Conservation (phyloP, 2,888 invertebrate species). For the Drosophila recens region DNA sequence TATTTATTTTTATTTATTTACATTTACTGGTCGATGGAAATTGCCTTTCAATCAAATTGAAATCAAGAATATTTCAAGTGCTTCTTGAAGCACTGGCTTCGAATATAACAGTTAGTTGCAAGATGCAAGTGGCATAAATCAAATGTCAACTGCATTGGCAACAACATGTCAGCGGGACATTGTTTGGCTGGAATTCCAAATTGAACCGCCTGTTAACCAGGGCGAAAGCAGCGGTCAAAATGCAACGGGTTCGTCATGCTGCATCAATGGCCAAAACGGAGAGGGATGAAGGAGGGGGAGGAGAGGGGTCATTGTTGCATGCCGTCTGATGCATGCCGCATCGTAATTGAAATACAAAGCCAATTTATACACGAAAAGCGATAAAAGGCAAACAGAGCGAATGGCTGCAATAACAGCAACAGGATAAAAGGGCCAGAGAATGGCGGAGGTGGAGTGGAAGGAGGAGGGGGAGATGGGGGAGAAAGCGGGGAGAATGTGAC, state of each 20-base stretch:
- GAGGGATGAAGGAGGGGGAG: background rate
- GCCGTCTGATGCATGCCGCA: conserved; percentile 28
- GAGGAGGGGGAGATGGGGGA: background rate
- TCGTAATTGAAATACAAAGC: conserved; percentile 78
- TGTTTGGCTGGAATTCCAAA: conserved; percentile 31
- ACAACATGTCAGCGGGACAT: conserved; percentile 40
- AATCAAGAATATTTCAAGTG: background rate
- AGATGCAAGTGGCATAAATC: conserved; percentile 32
- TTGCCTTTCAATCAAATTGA: background rate
- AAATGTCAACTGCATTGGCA: conserved; percentile 33
- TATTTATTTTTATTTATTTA: background rate
- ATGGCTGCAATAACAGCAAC: conserved; percentile 27
- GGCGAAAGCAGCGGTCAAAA: conserved; percentile 23
- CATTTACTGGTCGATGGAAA: background rate
- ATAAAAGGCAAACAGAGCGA: conserved; percentile 62
- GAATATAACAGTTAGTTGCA: conserved; percentile 13
- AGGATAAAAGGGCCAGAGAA: background rate
- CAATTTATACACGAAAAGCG: conserved; percentile 69
- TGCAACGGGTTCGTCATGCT: conserved; percentile 35
- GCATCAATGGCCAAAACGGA: conserved; percentile 10
- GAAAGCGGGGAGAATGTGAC: background rate
- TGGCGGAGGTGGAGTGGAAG: background rate
- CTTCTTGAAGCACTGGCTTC: background rate
- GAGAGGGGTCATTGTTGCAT: conserved; percentile 4
- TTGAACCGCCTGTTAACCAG: conserved; percentile 23